Evolutionary conservation across 2,888 invertebrate species (phyloP), one percentile per base, ranked within the genome.

Genomic region (Cylindroiulus punctatus): DNA sequence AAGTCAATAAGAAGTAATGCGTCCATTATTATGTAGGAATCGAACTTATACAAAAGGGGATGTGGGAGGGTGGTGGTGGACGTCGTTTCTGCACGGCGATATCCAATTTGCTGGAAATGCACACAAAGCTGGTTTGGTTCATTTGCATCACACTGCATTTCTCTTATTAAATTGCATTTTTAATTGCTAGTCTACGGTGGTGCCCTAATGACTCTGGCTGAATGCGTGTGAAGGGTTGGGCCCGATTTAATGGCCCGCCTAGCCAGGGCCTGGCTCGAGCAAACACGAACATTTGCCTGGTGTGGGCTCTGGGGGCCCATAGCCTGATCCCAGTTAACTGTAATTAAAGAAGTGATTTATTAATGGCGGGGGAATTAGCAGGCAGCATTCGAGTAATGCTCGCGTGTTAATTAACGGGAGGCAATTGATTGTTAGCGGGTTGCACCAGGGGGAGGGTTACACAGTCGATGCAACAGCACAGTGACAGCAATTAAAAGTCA

Each of bases 331-430:
- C 47, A 84, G 84, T 84, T 84, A 84, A 84, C 44, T 84, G 84
- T 84, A 84, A 84, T 84, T 84, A 84, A 84, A 84, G 84, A 84
- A 84, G 84, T 84, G 84, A 84, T 84, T 84, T 84, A 84, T 84
- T 84, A 84, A 84, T 47, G 84, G 84, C 47, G 44, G 44, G 84
- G 84, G 84, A 84, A 84, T 84, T 84, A 84, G 84, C 84, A 84
- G 42, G 42, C 84, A 47, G 84, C 84, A 42, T 26, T 19, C 84
- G 47, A 84, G 84, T 84, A 84, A 84, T 47, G 84, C 84, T 30
- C 42, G 84, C 84, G 32, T 84, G 84, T 84, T 84, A 84, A 84
- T 84, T 84, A 84, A 84, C 84, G 47, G 40, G 44, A 84, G 84
- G 42, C 84, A 84, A 40, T 84, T 84, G 84, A 84, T 84, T 84